phyloP scores from a whole-genome alignment of 64 coral and sea anemone species.

The Exaiptasia diaphana region DNA sequence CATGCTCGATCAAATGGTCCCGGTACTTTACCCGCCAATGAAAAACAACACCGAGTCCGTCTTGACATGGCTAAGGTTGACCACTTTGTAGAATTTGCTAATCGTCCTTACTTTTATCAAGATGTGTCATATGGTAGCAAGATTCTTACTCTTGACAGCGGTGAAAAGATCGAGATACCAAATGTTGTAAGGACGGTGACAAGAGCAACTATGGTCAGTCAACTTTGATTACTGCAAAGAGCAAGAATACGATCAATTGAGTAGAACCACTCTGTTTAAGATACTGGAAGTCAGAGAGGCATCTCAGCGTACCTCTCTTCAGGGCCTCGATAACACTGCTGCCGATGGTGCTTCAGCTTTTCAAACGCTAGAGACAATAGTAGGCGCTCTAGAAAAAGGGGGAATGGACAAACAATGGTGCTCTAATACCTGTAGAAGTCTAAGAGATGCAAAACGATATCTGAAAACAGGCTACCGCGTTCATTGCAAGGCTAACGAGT shows the following conservation, averaged over 20 bases:
- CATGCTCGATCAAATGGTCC: constrained; percentile 16
- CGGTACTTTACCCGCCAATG: constrained; percentile 24
- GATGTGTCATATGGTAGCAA: constrained; percentile 27
- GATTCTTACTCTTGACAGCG: constrained; percentile 22
- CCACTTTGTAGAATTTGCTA: constrained; percentile 26
- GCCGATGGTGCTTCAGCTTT: constrained; percentile 48
- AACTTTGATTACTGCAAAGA: constrained; percentile 56
- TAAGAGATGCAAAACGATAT: constrained; percentile 5
- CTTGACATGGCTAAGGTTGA: constrained; percentile 32
- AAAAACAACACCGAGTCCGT: constrained; percentile 2
- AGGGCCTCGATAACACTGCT: constrained; percentile 54
- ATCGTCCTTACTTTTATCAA: constrained; percentile 34
- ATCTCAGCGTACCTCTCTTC: constrained; percentile 46
- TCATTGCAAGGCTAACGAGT: not conserved
- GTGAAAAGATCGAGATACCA: constrained; percentile 36
- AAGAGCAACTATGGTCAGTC: constrained; percentile 1
- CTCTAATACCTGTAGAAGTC: constrained; percentile 13
- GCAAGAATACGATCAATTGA: constrained; percentile 31
- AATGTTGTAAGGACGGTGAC: constrained; percentile 29
- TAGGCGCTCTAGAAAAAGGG: constrained; percentile 44
- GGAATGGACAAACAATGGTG: constrained; percentile 47
- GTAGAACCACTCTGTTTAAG: constrained; percentile 53
- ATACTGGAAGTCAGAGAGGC: constrained; percentile 56
- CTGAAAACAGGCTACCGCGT: constrained; percentile 1
- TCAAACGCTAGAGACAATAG: constrained; percentile 28